Base-by-base conservation (phyloP, 2,797 vertebrate species). In the Moxostoma hubbsi region DNA sequence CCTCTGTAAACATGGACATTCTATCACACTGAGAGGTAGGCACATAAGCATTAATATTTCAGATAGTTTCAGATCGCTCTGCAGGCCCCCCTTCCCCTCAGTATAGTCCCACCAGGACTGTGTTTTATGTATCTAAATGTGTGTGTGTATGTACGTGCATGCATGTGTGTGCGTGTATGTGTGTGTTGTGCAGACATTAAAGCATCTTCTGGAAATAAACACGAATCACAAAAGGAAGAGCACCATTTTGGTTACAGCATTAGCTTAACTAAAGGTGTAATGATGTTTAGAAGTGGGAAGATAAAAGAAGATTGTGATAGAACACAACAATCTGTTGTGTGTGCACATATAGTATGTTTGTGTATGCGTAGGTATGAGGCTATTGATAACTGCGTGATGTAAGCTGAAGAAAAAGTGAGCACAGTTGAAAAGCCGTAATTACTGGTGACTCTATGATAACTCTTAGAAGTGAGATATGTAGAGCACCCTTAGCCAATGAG, bases 41-140 rank as follows among this genome's bases (percentile, higher is more conserved):
- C 90, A 86, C 88, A 91, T 85, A 86, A 78, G 83, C 89, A 93
- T 93, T 86, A 91, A 93, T 93, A 92, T 92, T 93, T 93, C 89
- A 93, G 85, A 82, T 86, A 82, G 85, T 88, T 87, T 86, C 81
- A 88, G 89, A 79, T 91, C 83, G 79, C 75, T 84, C 82, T 73
- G 83, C 70, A 46, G 68, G 64, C 58, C 58, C 72, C 86, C 87
- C 88, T 81, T 86, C 36, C 67, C 58, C 47, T 45, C 66, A 7
- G 64, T 46, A 12, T 45, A 1, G 43, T 71, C 84, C 81, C 68
- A 57, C 13, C 50, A 57, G 24, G 9, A n/a, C 47, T 46, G 53
- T 18, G 45, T 53, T 70, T 45, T 49, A 55, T 54, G 6, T 24
- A 53, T 75, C 57, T 70, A 55, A 18, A 49, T 53, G 13, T 75